Conservation (phyloP, 2,888 invertebrate genomes). For the Serrognathus titanus region DNA sequence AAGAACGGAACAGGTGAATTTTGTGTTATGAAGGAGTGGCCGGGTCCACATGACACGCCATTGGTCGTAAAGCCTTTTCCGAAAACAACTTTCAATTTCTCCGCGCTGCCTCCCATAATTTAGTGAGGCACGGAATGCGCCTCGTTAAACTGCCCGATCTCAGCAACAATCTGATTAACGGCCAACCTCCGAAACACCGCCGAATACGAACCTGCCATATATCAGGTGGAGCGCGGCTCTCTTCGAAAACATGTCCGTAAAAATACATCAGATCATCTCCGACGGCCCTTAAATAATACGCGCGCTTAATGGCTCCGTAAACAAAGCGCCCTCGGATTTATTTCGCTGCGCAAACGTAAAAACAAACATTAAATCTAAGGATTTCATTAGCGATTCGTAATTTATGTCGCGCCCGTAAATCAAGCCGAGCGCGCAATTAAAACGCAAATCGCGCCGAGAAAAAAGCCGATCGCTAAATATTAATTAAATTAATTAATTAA, state of each 20-base stretch:
- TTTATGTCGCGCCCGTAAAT: too few species aligned
- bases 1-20: slow-evolving; percentile 4
- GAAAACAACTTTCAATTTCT: slow-evolving; percentile 13
- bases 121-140: slow-evolving; percentile 10
- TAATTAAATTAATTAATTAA: too few species aligned
- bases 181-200: slow-evolving; percentile 8
- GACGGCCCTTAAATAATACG: slow-evolving; percentile 1
- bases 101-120: slow-evolving; percentile 12
- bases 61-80: slow-evolving; percentile 4
- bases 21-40: slow-evolving; percentile 7
- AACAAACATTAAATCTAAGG: not conserved
- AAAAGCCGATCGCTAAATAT: too few species aligned
- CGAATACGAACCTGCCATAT: slow-evolving; percentile 9
- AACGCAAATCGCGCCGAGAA: too few species aligned
- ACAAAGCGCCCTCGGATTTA: slow-evolving; percentile 1
- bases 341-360: not conserved
- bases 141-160: slow-evolving; percentile 6
- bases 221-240: slow-evolving; percentile 1
- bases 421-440: too few species aligned
- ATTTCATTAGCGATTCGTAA: too few species aligned
- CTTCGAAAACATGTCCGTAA: slow-evolving; percentile 4
- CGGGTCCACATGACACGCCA: slow-evolving; percentile 7
- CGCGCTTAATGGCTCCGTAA: not conserved
- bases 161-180: slow-evolving; percentile 14
- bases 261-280: slow-evolving; percentile 3